Percentiles rank a stretch among this genome's conserved stretches.
Conservation (phyloP, 2,797 vertebrate genomes). For the Parambassis ranga region DNA sequence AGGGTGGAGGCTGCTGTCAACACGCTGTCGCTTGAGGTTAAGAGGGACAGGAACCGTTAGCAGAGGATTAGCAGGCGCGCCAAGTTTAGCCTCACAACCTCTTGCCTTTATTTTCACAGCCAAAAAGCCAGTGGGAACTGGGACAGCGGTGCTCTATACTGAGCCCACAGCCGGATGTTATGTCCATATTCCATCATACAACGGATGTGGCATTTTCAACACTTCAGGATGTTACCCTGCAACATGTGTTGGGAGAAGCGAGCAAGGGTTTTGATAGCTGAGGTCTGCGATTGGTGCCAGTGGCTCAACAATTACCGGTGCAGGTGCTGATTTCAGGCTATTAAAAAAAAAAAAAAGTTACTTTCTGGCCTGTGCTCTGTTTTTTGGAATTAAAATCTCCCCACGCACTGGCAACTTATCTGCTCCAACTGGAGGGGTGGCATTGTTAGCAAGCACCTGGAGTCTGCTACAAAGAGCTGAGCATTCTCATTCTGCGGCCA, state of each 20-base stretch:
- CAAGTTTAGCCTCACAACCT: slow-evolving; percentile 83
- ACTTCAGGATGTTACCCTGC: background rate
- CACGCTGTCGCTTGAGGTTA: slow-evolving; percentile 78
- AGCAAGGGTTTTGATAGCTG: background rate
- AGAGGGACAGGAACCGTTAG: slow-evolving; percentile 86
- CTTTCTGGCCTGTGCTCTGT: background rate
- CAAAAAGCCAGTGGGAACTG: slow-evolving; percentile 38
- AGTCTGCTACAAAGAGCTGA: background rate
- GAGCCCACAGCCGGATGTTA: slow-evolving; percentile 7
- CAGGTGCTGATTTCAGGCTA: slow-evolving; percentile 27
- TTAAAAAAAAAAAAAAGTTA: background rate
- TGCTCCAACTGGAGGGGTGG: background rate
- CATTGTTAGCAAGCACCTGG: slow-evolving; percentile 20
- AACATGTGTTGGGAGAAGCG: background rate
- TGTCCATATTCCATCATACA: slow-evolving; percentile 2
- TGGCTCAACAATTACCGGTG: background rate
- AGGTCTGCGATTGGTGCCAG: background rate
- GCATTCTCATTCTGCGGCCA: slow-evolving; percentile 6
- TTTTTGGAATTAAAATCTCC: background rate
- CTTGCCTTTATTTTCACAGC: slow-evolving; percentile 47
- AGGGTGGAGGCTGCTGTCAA: slow-evolving; percentile 81
- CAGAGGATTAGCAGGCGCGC: slow-evolving; percentile 83
- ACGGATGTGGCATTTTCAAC: slow-evolving; percentile 8
- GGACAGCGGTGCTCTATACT: slow-evolving; percentile 4
- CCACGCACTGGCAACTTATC: background rate